Base-by-base conservation (phyloP, 2,888 invertebrate genomes). In the Anarsia innoxiella region DNA sequence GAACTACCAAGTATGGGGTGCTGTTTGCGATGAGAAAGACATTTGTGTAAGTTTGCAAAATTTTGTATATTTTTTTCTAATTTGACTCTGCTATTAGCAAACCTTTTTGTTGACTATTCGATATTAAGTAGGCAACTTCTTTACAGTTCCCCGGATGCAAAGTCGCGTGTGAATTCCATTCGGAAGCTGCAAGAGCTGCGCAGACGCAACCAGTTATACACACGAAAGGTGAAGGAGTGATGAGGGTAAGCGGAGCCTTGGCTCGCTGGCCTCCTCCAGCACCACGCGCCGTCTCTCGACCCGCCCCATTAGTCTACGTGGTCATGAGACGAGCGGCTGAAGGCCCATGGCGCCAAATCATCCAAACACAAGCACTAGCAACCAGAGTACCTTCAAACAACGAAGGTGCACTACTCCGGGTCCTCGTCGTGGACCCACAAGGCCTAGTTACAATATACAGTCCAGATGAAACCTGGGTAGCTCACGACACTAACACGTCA, bases 61-160 rank as follows among this genome's bases (percentile, higher is more conserved):
- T 29, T 27, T 23, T 19, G n/a, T 36, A 10, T 12, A 11, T 27
- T 11, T 10, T 23, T 12, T 29, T 19, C 19, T 3, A 19, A 19
- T 3, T 25, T 9, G 2, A 25, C n/a, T 25, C n/a, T 9, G 6
- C 3, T 5, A 19, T 3, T 19, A 19, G 6, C 6, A 26, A 26
- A 26, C 4, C n/a, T 25, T 9, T 9, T n/a, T n/a, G 5, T 11
- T 16, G 12, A 23, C 10, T 12, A 14, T 30, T 23, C 30, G 14
- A 13, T 33, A 15, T 14, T 27, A 35, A 35, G 16, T 12, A 34
- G 25, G 25, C 8, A 48, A 9, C 48, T 66, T 66, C 23, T 62
- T 86, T 82, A 37, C 88, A 91, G 91, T 90, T 90, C 62, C 89
- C 89, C 36, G 91, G 91, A 33, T 91, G 91, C 67, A 89, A 90